A percentile compares a stretch with the other conserved stretches of the same genome.
Evolutionary conservation across 2,113 vertebrate genomes (phyloP).

Genomic region (Oophaga pumilio): DNA sequence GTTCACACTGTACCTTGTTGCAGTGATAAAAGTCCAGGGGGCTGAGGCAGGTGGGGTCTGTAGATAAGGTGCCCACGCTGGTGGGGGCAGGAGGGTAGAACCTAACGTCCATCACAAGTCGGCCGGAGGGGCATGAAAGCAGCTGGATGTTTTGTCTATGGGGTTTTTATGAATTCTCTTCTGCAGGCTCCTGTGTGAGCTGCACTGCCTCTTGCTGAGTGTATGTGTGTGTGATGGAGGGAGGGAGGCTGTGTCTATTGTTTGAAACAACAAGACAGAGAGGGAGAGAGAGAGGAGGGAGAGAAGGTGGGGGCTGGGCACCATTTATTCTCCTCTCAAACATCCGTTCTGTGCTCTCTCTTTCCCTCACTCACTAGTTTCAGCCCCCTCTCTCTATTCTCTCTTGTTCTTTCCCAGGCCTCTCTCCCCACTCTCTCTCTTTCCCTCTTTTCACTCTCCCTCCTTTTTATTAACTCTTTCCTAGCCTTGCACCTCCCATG

Average conservation of each 20-base stretch:
- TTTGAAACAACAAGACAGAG: constrained; percentile 60
- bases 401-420: constrained; percentile 55
- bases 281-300: constrained; percentile 47
- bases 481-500: background rate
- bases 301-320: constrained; percentile 63
- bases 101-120: constrained; percentile 89
- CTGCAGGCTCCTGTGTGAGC: constrained; percentile 41
- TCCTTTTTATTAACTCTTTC: background rate
- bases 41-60: constrained; percentile 87
- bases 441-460: constrained; percentile 13
- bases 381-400: constrained; percentile 42
- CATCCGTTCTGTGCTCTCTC: constrained; percentile 67
- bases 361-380: constrained; percentile 52
- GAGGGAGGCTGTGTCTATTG: constrained; percentile 60
- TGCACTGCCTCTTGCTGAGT: constrained; percentile 54
- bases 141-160: constrained; percentile 45
- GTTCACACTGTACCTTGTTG: constrained; percentile 85
- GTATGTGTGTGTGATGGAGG: constrained; percentile 53
- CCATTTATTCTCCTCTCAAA: constrained; percentile 75
- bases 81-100: constrained; percentile 93
- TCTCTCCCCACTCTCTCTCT: constrained; percentile 6
- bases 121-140: constrained; percentile 66
- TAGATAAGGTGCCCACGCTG: constrained; percentile 89
- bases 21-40: constrained; percentile 95
- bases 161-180: constrained; percentile 42